These are phyloP conservation scores for Cephus rjabovi DNA, from an alignment of 2,888 invertebrate genomes.

Conservation along the genomic window DNA sequence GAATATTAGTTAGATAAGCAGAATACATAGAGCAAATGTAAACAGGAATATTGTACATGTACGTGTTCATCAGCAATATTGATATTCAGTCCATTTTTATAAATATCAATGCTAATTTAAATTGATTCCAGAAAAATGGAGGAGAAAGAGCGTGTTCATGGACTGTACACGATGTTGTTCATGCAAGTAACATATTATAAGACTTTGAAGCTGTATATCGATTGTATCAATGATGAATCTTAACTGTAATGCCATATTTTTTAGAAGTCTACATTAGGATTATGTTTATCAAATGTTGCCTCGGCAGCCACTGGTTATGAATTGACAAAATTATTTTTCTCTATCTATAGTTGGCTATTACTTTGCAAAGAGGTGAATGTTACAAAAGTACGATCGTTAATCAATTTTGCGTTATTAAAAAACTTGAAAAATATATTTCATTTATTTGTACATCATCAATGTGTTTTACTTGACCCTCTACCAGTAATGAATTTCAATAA, in stretches of 20 bases:
- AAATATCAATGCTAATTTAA: background rate
- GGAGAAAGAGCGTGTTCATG: background rate
- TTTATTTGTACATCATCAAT: background rate
- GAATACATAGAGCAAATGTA: background rate
- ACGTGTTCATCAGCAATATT: background rate
- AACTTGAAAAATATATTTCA: background rate
- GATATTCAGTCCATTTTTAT: background rate
- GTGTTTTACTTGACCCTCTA: background rate
- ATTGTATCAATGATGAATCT: background rate
- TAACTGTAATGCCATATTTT: background rate
- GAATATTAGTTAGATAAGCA: conserved; percentile 6
- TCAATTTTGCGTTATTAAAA: background rate
- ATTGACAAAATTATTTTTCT: background rate
- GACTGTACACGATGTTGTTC: background rate
- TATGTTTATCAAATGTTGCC: background rate
- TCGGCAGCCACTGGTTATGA: background rate
- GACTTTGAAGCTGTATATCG: background rate
- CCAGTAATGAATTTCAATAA: background rate
- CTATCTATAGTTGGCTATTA: background rate
- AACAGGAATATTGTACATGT: background rate
- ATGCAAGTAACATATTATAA: background rate
- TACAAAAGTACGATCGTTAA: background rate
- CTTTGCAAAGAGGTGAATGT: background rate
- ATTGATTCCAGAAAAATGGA: background rate
- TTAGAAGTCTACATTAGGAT: background rate